A percentile compares a stretch with the other conserved stretches of the same genome.
These are phyloP conservation scores for Protaetia brevitarsis DNA, from an alignment of 1,140 invertebrate genomes.

Conservation along the genomic window DNA sequence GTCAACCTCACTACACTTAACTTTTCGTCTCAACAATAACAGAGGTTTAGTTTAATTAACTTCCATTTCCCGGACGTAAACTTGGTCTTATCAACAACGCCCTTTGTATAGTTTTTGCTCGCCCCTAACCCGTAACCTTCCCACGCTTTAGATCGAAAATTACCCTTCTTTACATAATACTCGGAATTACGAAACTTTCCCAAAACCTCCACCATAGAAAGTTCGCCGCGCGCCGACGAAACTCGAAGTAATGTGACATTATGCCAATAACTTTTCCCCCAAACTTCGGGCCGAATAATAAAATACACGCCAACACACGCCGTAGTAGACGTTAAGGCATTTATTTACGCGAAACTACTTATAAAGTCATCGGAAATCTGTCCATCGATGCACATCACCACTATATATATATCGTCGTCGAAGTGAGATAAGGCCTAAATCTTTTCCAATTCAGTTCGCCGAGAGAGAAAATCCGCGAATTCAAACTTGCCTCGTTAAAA, in stretches of 20 bases:
- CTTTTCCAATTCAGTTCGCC: not conserved
- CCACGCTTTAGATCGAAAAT: too few species aligned
- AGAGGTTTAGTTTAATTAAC: too few species aligned
- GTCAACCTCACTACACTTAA: too few species aligned
- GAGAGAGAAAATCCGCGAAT: constrained; percentile 2
- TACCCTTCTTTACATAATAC: too few species aligned
- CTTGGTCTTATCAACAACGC: too few species aligned
- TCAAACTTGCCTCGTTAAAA: constrained; percentile 15
- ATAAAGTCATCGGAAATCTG: constrained; percentile 15
- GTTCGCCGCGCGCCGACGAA: too few species aligned
- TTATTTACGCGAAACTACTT: constrained; percentile 17
- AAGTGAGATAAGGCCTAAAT: constrained; percentile 7
- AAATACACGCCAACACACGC: not conserved
- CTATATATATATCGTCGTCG: not conserved
- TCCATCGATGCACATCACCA: not conserved
- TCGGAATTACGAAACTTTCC: too few species aligned
- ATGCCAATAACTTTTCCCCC: not conserved
- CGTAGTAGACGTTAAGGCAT: not conserved
- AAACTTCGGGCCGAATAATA: not conserved
- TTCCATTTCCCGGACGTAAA: too few species aligned
- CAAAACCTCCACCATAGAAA: too few species aligned
- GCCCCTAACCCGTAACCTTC: too few species aligned
- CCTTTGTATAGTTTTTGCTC: too few species aligned
- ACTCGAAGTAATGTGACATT: not conserved
- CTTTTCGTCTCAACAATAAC: too few species aligned